phyloP scores from a whole-genome alignment of 2,888 invertebrate genomes.

The Acleris holmiana region DNA sequence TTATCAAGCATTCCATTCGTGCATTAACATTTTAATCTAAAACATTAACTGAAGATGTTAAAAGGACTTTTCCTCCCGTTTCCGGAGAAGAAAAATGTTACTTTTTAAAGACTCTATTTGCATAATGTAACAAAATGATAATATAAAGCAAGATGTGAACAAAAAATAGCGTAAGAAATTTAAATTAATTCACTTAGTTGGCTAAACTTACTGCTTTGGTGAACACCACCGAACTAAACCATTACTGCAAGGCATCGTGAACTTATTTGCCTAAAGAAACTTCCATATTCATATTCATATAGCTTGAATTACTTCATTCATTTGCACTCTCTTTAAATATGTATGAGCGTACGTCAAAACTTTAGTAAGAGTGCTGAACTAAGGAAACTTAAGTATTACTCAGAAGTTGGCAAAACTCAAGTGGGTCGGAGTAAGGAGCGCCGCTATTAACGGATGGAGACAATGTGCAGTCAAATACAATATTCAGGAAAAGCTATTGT shows the following conservation, averaged over 20 bases:
- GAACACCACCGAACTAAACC: slow-evolving; percentile 9
- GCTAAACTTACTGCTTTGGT: background rate
- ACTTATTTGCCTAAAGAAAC: slow-evolving; percentile 30
- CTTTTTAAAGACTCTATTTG: background rate
- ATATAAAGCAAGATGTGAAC: background rate
- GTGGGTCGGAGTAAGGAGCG: slow-evolving; percentile 60
- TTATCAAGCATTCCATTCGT: background rate
- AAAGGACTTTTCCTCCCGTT: background rate
- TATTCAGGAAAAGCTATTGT: slow-evolving; percentile 79
- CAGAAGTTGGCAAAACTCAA: slow-evolving; percentile 60
- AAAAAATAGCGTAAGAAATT: background rate
- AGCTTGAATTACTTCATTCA: slow-evolving; percentile 53
- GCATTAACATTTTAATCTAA: slow-evolving; percentile 15
- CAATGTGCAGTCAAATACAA: slow-evolving; percentile 76
- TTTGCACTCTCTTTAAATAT: slow-evolving; percentile 62
- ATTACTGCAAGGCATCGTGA: slow-evolving; percentile 16
- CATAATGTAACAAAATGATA: slow-evolving; percentile 1
- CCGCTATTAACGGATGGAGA: slow-evolving; percentile 62
- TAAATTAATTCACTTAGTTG: slow-evolving; percentile 6
- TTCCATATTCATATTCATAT: slow-evolving; percentile 38
- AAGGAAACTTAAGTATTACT: slow-evolving; percentile 55
- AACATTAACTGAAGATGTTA: slow-evolving; percentile 1
- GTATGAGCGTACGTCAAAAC: slow-evolving; percentile 64
- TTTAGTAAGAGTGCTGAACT: slow-evolving; percentile 52
- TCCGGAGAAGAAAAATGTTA: background rate